These are phyloP conservation scores for Bolinopsis microptera DNA, from an alignment of 37 sponge, comb jelly and placozoan genomes.

Conservation along the genomic window DNA sequence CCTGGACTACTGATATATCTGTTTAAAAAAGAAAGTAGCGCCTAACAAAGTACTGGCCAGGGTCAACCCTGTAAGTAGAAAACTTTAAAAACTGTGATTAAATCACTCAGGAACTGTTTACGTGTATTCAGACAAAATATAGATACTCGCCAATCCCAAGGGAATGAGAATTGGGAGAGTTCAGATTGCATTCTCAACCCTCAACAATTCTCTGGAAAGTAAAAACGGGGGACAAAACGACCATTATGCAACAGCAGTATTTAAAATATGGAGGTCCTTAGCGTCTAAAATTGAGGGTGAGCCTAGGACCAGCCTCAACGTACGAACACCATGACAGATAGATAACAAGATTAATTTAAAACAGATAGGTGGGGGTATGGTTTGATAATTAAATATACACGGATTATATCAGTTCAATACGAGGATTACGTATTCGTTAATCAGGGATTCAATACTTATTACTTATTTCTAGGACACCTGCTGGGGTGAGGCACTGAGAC, in stretches of 20 bases:
- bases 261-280: not conserved
- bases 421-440: not conserved
- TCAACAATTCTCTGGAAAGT: not conserved
- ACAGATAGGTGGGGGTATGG: not conserved
- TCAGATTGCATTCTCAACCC: not conserved
- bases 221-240: not conserved
- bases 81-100: not conserved
- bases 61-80: not conserved
- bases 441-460: not conserved
- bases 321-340: not conserved
- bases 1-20: no score
- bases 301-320: not conserved
- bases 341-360: not conserved
- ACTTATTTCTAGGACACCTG: not conserved
- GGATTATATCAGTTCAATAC: not conserved
- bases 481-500: not conserved
- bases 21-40: not conserved
- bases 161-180: not conserved
- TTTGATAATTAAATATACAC: not conserved
- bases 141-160: not conserved
- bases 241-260: not conserved
- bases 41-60: not conserved
- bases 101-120: not conserved
- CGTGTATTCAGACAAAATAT: not conserved
- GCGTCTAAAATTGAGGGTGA: not conserved